Conservation (phyloP, 2,113 vertebrate genomes). For the Microtus ochrogaster region DNA sequence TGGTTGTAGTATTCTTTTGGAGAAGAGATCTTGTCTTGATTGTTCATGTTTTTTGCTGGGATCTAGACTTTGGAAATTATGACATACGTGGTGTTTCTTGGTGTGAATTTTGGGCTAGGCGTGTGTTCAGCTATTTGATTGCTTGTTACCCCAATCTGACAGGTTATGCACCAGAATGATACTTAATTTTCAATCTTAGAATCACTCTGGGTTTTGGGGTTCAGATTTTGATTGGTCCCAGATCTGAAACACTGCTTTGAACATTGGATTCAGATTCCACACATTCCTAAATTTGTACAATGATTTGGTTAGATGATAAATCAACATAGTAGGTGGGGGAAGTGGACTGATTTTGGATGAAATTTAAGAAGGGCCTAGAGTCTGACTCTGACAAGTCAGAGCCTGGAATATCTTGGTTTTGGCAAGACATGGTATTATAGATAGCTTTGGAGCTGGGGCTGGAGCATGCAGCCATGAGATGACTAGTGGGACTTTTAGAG, state of each 20-base stretch:
- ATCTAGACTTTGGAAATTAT: background rate
- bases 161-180: background rate
- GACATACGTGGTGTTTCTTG: background rate
- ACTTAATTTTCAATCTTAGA: background rate
- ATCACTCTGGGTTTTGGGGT: background rate
- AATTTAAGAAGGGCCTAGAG: background rate
- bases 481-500: background rate
- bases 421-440: background rate
- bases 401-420: background rate
- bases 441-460: background rate
- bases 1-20: background rate
- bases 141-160: too few relatives aligned
- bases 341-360: background rate
- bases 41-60: background rate
- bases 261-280: background rate
- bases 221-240: background rate
- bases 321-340: background rate
- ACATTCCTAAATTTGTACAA: background rate
- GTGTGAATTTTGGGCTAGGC: background rate
- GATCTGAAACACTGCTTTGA: background rate
- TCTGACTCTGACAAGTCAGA: background rate
- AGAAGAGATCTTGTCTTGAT: background rate
- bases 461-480: background rate
- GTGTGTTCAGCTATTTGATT: background rate
- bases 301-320: background rate